Conservation (phyloP, 2,888 invertebrate species). For the Heliconius sara region DNA sequence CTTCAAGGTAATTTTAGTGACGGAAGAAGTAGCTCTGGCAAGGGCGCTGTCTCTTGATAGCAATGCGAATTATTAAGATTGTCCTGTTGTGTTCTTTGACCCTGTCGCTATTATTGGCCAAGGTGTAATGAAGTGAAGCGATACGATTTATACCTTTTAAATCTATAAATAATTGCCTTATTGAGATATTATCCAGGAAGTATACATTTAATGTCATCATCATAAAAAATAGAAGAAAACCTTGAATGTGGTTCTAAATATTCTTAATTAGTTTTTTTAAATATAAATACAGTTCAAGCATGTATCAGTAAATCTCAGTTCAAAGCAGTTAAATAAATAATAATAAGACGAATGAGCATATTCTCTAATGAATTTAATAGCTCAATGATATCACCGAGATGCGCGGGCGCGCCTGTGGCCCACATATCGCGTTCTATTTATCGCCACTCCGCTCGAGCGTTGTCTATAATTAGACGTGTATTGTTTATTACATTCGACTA, state of each 20-base stretch:
- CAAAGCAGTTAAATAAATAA: not conserved
- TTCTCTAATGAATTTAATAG: slow-evolving; percentile 13
- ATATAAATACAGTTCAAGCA: not conserved
- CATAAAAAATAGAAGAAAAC: not conserved
- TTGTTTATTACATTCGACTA: slow-evolving; percentile 74
- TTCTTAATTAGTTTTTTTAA: not conserved
- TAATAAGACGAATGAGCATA: slow-evolving; percentile 14
- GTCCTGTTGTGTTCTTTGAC: slow-evolving; percentile 19
- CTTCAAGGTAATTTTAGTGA: slow-evolving; percentile 27
- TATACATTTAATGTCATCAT: not conserved
- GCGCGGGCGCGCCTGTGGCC: slow-evolving; percentile 75
- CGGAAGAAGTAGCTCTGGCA: slow-evolving; percentile 32
- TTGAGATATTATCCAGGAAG: not conserved
- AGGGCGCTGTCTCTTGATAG: slow-evolving; percentile 26
- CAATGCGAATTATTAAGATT: slow-evolving; percentile 11
- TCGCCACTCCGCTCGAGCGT: slow-evolving; percentile 65
- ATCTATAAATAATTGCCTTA: not conserved
- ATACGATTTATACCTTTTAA: not conserved
- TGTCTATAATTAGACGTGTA: slow-evolving; percentile 78
- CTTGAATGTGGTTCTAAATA: not conserved
- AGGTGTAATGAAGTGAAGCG: not conserved
- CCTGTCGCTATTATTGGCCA: slow-evolving; percentile 20
- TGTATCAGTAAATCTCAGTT: not conserved
- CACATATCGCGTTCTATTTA: slow-evolving; percentile 79
- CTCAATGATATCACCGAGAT: slow-evolving; percentile 46